Base-by-base conservation (phyloP, 2,888 invertebrate genomes). In the Limnephilus rhombicus region DNA sequence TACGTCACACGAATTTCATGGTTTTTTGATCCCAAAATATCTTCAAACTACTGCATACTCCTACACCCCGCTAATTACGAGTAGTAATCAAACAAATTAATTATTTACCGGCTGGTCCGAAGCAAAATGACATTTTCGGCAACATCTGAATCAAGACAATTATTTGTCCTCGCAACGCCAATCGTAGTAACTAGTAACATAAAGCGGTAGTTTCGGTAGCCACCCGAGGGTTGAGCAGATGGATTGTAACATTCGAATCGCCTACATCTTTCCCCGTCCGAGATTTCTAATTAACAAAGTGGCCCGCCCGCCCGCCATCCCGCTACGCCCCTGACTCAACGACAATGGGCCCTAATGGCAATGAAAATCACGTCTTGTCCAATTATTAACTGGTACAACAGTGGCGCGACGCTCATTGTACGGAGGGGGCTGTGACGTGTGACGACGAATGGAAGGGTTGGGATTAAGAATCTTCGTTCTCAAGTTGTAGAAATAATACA, bases 331-430 rank as follows among this genome's bases (percentile, higher is more conserved):
- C 37, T 68, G 41, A 89, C 85, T 29, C 90, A 80, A 86, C 87
- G 90, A 93, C 92, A 93, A 93, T 92, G 88, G 90, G 53, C 91
- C 89, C 92, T 93, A 93, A 93, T 93, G 93, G 93, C 92, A 92
- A 93, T 92, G 93, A 92, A 93, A 93, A 93, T 93, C 93, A 93
- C 93, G 93, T 93, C 93, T 90, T 91, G 92, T 93, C 89, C 93
- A 93, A 93, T 93, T 93, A 93, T 93, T 91, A 89, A 53, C 80
- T 37, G 41, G 34, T n/a, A 80, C n/a, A 81, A n/a, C 68, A 41
- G 45, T 45, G 86, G 13, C 86, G 45, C 86, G 49, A 45, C 86
- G 86, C 45, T 41, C 15, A 68, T 68, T 68, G 2, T 86, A 24
- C 86, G 49, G 45, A 41, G 86, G 86, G 86, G 83, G 18, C 83